phyloP scores from a whole-genome alignment of 2,888 invertebrate genomes.

The Campoplex capitator region DNA sequence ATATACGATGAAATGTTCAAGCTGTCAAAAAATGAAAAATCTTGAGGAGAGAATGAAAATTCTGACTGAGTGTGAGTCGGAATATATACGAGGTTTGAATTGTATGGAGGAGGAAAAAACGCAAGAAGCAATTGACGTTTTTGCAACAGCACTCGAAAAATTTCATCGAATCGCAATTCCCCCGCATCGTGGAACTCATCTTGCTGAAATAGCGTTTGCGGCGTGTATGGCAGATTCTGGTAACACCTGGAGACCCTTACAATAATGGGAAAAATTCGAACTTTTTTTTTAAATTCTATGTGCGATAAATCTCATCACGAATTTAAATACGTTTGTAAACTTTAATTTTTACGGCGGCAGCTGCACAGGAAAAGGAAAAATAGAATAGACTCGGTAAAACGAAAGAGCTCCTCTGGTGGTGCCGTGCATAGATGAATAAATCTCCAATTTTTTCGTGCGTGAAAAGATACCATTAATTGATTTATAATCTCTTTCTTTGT shows the following conservation, averaged over 20 bases:
- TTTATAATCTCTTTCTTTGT: too few species aligned
- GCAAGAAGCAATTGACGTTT: conserved; percentile 86
- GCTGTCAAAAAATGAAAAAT: conserved; percentile 85
- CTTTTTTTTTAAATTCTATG: neutral
- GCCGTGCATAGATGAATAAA: too few species aligned
- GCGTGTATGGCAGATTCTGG: conserved; percentile 88
- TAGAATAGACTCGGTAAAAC: too few species aligned
- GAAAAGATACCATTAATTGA: too few species aligned
- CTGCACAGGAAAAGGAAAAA: too few species aligned
- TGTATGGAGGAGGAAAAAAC: conserved; percentile 86
- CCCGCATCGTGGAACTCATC: conserved; percentile 89
- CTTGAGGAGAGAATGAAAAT: conserved; percentile 84
- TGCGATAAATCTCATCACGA: neutral
- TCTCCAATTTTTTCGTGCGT: too few species aligned
- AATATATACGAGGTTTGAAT: conserved; percentile 85
- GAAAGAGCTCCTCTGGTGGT: too few species aligned
- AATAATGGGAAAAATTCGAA: neutral
- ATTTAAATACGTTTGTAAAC: neutral
- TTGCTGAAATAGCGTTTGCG: conserved; percentile 90
- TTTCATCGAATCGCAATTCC: conserved; percentile 88
- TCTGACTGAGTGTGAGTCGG: conserved; percentile 85
- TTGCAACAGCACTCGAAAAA: conserved; percentile 87
- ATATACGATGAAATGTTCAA: conserved; percentile 84
- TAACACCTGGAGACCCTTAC: conserved; percentile 81
- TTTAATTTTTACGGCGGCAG: too few species aligned